Base-by-base conservation (phyloP, 2,888 invertebrate species). In the Hypena proboscidalis region DNA sequence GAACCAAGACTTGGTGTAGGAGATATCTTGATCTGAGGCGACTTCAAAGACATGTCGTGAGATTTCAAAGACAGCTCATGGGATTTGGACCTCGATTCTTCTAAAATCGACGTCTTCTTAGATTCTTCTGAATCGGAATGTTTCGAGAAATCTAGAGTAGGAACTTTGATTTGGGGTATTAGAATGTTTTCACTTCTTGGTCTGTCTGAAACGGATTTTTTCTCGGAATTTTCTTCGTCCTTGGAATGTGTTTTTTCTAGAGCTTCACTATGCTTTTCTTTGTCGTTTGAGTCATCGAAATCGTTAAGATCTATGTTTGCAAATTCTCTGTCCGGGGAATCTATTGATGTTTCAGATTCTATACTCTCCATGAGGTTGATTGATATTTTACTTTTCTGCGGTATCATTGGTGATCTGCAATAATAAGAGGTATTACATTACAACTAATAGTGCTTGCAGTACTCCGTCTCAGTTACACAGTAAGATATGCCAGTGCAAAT, bases 361-460 rank as follows among this genome's bases (percentile, higher is more conserved):
- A 91, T 90, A 40, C 90, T 91, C 49, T 91, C 91, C 91, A 91
- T 91, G 5, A 91, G 72, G 37, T 91, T 91, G 19, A 91, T 91
- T 5, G 91, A 91, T 53, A 91, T 87, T 79, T 91, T 91, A 55
- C 77, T 90, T 55, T 87, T 89, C 54, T 79, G 80, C 15, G 85
- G 82, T 72, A 85, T 75, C 91, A 92, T 78, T 74, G 92, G 83
- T 71, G 93, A 83, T 78, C 93, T 73, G 86, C 66, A 63, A 66
- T 10, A 34, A 21, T 13, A 20, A 36, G 25, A n/a, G n/a, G n/a
- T n/a, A n/a, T n/a, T n/a, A n/a, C n/a, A n/a, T n/a, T n/a, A n/a
- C n/a, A n/a, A n/a, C n/a, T n/a, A n/a, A n/a, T n/a, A n/a, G n/a
- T n/a, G n/a, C n/a, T n/a, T n/a, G n/a, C n/a, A n/a, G n/a, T n/a